These are phyloP conservation scores for Scolopax mira DNA, from an alignment of 2,113 vertebrate species.

Conservation along the genomic window DNA sequence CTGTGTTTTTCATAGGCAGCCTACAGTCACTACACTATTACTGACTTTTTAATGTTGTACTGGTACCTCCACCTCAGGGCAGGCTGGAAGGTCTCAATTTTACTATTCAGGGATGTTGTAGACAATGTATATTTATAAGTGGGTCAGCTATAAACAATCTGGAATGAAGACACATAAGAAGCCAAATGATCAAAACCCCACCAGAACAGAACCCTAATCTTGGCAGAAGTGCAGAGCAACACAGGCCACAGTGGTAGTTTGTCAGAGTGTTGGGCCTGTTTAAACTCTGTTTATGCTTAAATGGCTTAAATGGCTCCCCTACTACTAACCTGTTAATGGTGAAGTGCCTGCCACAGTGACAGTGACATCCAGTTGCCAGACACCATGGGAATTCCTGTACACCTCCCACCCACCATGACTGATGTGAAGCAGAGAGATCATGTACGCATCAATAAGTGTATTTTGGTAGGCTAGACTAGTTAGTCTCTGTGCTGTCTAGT, in stretches of 20 bases:
- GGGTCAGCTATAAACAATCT: neutral
- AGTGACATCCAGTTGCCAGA: neutral
- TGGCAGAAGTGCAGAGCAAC: accelerated
- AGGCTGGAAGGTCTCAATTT: neutral
- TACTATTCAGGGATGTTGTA: neutral
- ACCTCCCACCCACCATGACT: neutral
- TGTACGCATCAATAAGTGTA: neutral
- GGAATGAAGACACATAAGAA: neutral
- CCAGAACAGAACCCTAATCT: neutral
- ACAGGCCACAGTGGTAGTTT: neutral
- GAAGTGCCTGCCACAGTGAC: accelerated
- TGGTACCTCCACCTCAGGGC: neutral
- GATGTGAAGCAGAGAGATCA: neutral
- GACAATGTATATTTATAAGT: neutral
- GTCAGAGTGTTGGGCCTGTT: accelerated
- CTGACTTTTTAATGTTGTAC: neutral
- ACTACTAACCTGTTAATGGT: neutral
- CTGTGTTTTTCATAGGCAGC: neutral
- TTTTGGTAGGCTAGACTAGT: neutral
- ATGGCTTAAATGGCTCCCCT: neutral
- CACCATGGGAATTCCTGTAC: accelerated
- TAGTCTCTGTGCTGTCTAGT: neutral
- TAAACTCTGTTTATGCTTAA: neutral
- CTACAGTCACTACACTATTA: neutral
- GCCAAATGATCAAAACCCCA: neutral